Base-by-base conservation (phyloP, 2,797 vertebrate genomes). In the Anas bahamensis region DNA sequence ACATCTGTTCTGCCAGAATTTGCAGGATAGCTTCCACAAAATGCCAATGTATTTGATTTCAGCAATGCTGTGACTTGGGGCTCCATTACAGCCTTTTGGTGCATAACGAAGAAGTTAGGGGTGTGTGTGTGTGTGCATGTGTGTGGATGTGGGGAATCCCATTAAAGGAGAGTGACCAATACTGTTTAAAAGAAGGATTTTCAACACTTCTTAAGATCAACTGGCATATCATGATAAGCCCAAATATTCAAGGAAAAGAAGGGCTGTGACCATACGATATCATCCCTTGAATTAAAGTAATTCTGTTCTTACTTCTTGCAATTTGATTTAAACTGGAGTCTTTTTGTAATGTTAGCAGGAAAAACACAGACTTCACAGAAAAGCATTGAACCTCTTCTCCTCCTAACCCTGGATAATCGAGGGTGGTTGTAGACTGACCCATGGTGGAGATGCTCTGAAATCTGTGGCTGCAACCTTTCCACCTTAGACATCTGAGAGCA, bases 1-100 rank as follows among this genome's bases (percentile, higher is more conserved):
- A 56, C 84, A 88, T 83, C 89, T 93, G 77, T 63, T 93, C 82
- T 64, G 26, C 19, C 39, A 50, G 63, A 92, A 48, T 78, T 48
- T 66, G 22, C 11, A 73, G 26, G 42, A 35, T 6, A 74, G 14
- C 33, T 72, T 87, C 59, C 46, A 48, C 42, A 50, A 77, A 87
- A 88, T 35, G 57, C 46, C 17, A 79, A 21, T 11, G 7, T 14
- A 4, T 83, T 75, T 86, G 33, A 60, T 83, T 92, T 89, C 52
- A 59, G 79, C 44, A 69, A 17, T 46, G 13, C 29, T 41, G 50
- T 8, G 39, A 12, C 42, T 48, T 41, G 66, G 35, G 35, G 22
- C 22, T 74, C n/a, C 31, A 13, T 59, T 55, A 33, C 48, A 83
- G 55, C 11, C 3, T 50, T 61, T 72, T 26, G 35, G 39, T 69